phyloP scores from a whole-genome alignment of 2,888 invertebrate species.

The Athrips mouffetella region DNA sequence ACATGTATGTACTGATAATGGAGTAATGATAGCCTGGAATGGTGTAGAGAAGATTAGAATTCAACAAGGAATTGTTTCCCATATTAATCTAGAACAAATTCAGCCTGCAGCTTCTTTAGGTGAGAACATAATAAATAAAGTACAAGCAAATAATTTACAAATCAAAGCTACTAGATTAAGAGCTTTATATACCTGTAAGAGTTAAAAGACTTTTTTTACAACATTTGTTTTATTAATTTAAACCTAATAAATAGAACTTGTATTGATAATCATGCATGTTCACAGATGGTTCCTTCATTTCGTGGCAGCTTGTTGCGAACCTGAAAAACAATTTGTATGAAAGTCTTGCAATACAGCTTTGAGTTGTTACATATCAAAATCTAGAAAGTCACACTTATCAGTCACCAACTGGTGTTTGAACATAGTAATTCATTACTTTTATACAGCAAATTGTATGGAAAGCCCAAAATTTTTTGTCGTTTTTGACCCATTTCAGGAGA shows the following conservation, averaged over 20 bases:
- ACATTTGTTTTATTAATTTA: slow-evolving; percentile 33
- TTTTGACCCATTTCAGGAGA: too few relatives aligned
- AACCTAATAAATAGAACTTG: slow-evolving; percentile 42
- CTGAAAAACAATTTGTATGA: too few relatives aligned
- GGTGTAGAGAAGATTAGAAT: slow-evolving; percentile 87
- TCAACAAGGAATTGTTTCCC: slow-evolving; percentile 53
- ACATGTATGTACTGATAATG: slow-evolving; percentile 96
- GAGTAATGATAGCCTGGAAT: slow-evolving; percentile 99
- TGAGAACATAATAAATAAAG: slow-evolving; percentile 75
- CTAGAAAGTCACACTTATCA: too few relatives aligned
- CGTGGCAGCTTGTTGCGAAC: slow-evolving; percentile 44
- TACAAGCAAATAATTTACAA: slow-evolving; percentile 73
- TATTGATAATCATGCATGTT: slow-evolving; percentile 45
- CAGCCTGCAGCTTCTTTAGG: slow-evolving; percentile 82
- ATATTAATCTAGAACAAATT: slow-evolving; percentile 80
- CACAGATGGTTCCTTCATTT: slow-evolving; percentile 38
- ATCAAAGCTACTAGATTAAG: slow-evolving; percentile 56
- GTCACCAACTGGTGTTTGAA: too few relatives aligned
- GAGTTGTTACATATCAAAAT: too few relatives aligned
- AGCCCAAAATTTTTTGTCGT: too few relatives aligned
- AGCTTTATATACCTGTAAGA: slow-evolving; percentile 24
- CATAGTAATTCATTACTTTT: too few relatives aligned
- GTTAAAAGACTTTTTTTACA: slow-evolving; percentile 12
- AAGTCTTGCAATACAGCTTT: too few relatives aligned
- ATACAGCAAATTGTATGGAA: too few relatives aligned